Conservation (phyloP, 2,113 vertebrate species). For the Tragelaphus scriptus region DNA sequence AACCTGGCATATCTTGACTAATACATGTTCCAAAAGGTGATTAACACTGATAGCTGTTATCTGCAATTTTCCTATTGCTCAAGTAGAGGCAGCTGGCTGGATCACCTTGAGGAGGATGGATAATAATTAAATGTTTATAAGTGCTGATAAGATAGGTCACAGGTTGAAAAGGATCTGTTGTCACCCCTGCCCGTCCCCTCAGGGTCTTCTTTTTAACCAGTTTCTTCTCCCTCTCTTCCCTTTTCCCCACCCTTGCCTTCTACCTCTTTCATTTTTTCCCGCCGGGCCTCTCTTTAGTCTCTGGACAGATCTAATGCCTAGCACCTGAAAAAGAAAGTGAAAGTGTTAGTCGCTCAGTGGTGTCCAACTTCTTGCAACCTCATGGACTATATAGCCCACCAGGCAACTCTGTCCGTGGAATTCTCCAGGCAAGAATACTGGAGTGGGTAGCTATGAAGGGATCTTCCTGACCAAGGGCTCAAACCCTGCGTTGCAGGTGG, state of each 20-base stretch:
- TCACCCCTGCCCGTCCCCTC: rapidly evolving
- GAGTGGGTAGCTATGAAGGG: not conserved
- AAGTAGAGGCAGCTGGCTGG: not conserved
- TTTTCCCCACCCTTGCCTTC: not conserved
- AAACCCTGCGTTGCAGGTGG: not conserved
- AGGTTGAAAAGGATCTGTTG: not conserved
- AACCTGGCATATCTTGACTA: not conserved
- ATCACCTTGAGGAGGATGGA: not conserved
- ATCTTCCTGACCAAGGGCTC: not conserved
- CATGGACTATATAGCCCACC: not conserved
- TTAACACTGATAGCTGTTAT: not conserved
- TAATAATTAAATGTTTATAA: not conserved
- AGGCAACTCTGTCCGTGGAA: not conserved
- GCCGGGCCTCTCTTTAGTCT: not conserved
- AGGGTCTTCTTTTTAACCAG: not conserved
- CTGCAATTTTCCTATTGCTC: not conserved
- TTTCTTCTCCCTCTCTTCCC: not conserved
- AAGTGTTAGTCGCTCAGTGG: not conserved
- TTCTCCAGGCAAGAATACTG: not conserved
- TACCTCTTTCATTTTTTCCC: not conserved
- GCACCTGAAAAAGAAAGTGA: not conserved
- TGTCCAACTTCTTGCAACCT: not conserved
- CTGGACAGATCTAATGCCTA: not conserved
- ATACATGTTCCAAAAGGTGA: not conserved
- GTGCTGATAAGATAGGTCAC: not conserved